Evolutionary conservation across 2,888 invertebrate genomes (phyloP).

Genomic region (Cheiracanthium punctorium): DNA sequence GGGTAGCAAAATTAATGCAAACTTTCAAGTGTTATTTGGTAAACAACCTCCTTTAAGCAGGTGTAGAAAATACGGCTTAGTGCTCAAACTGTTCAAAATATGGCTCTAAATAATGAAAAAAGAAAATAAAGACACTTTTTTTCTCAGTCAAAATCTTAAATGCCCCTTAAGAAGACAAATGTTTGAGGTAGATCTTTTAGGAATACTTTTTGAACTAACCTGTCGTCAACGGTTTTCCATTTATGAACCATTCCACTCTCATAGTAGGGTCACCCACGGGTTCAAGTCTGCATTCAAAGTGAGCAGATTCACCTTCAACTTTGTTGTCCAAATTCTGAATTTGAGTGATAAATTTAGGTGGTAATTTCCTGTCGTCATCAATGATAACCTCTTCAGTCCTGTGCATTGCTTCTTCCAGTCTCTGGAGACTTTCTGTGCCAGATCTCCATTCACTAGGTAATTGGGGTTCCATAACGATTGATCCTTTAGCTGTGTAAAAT

Average conservation of each 20-base stretch:
- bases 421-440: constrained; percentile 92
- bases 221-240: constrained; percentile 75
- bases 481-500: constrained; percentile 77
- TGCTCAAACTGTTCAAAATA: no score
- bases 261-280: constrained; percentile 95
- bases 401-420: constrained; percentile 83
- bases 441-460: constrained; percentile 89
- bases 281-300: constrained; percentile 94
- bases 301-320: constrained; percentile 90
- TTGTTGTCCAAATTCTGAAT: constrained; percentile 90
- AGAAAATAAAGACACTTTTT: no score
- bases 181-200: no score
- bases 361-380: constrained; percentile 72
- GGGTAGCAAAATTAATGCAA: no score
- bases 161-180: no score
- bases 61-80: no score
- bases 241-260: constrained; percentile 76
- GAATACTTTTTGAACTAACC: constrained; percentile 73
- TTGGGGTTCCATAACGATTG: constrained; percentile 92
- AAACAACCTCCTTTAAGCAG: no score
- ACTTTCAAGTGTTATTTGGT: no score
- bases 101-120: no score
- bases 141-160: background rate
- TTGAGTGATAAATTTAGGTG: constrained; percentile 89
- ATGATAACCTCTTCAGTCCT: constrained; percentile 61